phyloP scores from a whole-genome alignment of 2,888 invertebrate species.

The Electrophaes corylata region DNA sequence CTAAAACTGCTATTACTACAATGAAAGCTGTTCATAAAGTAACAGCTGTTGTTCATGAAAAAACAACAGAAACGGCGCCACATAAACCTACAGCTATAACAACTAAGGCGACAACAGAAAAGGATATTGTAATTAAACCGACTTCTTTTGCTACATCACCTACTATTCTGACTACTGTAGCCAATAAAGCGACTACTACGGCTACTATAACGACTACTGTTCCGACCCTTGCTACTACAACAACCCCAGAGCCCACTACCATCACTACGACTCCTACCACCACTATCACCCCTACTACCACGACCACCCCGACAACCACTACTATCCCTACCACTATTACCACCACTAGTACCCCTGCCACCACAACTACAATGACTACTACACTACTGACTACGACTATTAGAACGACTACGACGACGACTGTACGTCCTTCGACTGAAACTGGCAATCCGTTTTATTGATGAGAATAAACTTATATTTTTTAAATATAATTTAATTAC shows the following conservation, averaged over 20 bases:
- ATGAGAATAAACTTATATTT: constrained; percentile 4
- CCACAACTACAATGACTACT: constrained; percentile 3
- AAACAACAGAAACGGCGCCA: background rate
- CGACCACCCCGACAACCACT: constrained; percentile 1
- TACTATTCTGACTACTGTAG: background rate
- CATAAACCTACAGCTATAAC: background rate
- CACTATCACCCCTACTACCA: background rate
- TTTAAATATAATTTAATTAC: background rate
- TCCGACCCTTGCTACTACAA: background rate
- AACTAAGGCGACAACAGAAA: background rate
- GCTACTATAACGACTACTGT: background rate
- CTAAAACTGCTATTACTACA: background rate
- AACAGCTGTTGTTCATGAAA: background rate
- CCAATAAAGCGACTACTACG: background rate
- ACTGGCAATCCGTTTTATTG: constrained; percentile 28
- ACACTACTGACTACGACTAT: constrained; percentile 5
- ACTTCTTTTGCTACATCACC: background rate
- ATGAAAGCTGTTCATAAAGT: background rate
- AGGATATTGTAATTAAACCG: background rate
- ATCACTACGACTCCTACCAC: background rate
- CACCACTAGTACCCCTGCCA: background rate
- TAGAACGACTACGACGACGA: constrained; percentile 6
- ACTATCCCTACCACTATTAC: background rate
- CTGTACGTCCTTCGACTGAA: constrained; percentile 5
- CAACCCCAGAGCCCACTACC: background rate